Evolutionary conservation across 2,888 invertebrate genomes (phyloP), one percentile per base, ranked within the genome.

Genomic region (Glaucopsyche alexis): DNA sequence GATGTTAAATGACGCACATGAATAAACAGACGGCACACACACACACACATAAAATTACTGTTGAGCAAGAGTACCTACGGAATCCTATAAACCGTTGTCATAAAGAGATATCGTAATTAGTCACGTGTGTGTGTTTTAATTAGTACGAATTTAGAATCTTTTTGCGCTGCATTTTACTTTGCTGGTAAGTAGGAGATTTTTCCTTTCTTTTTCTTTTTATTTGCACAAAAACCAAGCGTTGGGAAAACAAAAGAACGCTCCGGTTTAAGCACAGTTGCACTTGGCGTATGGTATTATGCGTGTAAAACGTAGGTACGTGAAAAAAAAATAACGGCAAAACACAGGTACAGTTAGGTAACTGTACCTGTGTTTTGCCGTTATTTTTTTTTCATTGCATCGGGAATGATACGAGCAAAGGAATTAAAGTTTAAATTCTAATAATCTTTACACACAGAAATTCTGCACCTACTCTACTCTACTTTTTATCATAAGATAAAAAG

Each of bases 201-300:
- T 49, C 47, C 49, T 29, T 45, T 67, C 16, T 13, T 69, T 47
- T 14, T 11, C 69, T 13, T 69, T 29, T 47, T 69, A 9, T 11
- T 42, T 69, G 47, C 42, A 45, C 67, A 67, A 42, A 45, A 67
- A 29, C 47, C 7, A 69, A 49, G 69, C 47, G 49, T 19, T 19
- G 49, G 16, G 29, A 14, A 11, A 75, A 78, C 78, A 79, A 79
- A 76, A 79, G 76, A 71, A 72, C 55, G 75, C 29, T 60, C 38
- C 60, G 75, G 71, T 77, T 78, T 75, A 76, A 79, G 77, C 75
- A 75, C 76, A 73, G 75, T 74, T 73, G 76, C 77, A 77, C 76
- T 78, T 75, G 78, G 74, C 75, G 70, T 16, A 16, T 47, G 67
- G 67, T 16, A 16, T 45, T 67, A 45, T 47, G 67, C 42, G 69